Evolutionary conservation across 2,888 invertebrate genomes (phyloP), one percentile per base, ranked within the genome.

Genomic region (Anarsia innoxiella): DNA sequence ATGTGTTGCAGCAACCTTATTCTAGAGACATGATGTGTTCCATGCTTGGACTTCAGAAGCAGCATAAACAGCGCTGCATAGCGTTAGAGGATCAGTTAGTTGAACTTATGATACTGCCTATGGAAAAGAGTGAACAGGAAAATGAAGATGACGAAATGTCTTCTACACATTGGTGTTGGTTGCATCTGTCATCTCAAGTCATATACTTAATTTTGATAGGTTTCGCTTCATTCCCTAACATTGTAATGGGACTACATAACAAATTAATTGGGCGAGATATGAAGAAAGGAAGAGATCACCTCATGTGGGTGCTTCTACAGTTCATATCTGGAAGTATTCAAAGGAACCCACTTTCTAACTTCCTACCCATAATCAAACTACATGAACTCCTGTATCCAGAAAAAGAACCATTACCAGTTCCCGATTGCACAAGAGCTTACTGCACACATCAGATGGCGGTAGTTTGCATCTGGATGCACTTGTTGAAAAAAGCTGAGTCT

Each of bases 291-390:
- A 87, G 99, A 31, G 98, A 98, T 75, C 97, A 99, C 59, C 83
- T 99, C n/a, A 99, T 99, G 98, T 99, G 99, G 98, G 94, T 97
- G 12, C 82, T 99, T 11, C 82, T 99, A 28, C 99, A 99, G 78
- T 98, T 97, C 61, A 95, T 99, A 54, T 97, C 98, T 0, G 97
- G 97, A 32, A 96, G 96, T 61, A 97, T 97, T 57, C 96, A 96
- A 69, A 91, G 96, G 53, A 97, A 97, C 77, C 94, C 96, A 0
- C 75, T 94, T 31, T 90, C 92, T 0, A 95, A 95, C 66, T 96
- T 96, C 60, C 77, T 96, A 44, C 95, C 96, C 0, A 95, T 97
- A 42, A 89, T 97, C 53, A 92, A 94, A 64, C 84, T 98, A 8
- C 96, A 96, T 70, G 97, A 97, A 71, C 83, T 97, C 15, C 80